Evolutionary conservation across 2,888 invertebrate species (phyloP).

Genomic region (Eupeodes luniger): DNA sequence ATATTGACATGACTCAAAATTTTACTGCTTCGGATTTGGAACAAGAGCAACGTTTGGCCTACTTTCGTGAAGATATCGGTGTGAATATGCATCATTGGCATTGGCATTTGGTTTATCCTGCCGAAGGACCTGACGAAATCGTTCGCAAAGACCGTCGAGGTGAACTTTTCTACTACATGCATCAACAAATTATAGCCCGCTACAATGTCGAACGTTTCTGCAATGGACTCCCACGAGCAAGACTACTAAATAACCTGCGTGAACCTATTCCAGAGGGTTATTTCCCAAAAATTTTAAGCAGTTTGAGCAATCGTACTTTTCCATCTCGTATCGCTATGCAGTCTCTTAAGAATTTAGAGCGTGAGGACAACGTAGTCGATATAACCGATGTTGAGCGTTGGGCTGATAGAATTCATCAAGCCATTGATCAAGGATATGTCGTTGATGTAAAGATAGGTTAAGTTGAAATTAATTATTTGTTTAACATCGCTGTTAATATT

Average conservation of each 20-base stretch:
- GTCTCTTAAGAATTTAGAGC: slow-evolving; percentile 87
- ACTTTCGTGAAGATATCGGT: slow-evolving; percentile 94
- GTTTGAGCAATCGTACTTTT: slow-evolving; percentile 88
- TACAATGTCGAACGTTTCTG: slow-evolving; percentile 92
- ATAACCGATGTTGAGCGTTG: slow-evolving; percentile 89
- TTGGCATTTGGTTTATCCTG: slow-evolving; percentile 95
- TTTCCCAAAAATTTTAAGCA: slow-evolving; percentile 91
- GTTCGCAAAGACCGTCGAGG: slow-evolving; percentile 90
- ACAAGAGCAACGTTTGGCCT: slow-evolving; percentile 91
- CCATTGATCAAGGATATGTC: slow-evolving; percentile 89
- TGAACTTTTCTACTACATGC: slow-evolving; percentile 91
- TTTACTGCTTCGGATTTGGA: slow-evolving; percentile 91
- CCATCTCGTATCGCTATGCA: slow-evolving; percentile 88
- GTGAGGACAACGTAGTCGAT: slow-evolving; percentile 86
- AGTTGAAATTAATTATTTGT: neutral
- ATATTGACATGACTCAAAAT: slow-evolving; percentile 89
- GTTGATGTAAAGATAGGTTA: slow-evolving; percentile 84
- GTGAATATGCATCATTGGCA: slow-evolving; percentile 96
- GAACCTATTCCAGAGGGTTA: slow-evolving; percentile 91
- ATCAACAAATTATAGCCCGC: slow-evolving; percentile 86
- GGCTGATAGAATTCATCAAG: slow-evolving; percentile 90
- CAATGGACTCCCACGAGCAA: slow-evolving; percentile 88
- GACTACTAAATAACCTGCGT: slow-evolving; percentile 88
- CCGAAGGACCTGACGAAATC: slow-evolving; percentile 86
- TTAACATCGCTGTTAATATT: neutral